phyloP scores from a whole-genome alignment of 37 sponge, comb jelly and placozoan species.

The Petrosia ficiformis region DNA sequence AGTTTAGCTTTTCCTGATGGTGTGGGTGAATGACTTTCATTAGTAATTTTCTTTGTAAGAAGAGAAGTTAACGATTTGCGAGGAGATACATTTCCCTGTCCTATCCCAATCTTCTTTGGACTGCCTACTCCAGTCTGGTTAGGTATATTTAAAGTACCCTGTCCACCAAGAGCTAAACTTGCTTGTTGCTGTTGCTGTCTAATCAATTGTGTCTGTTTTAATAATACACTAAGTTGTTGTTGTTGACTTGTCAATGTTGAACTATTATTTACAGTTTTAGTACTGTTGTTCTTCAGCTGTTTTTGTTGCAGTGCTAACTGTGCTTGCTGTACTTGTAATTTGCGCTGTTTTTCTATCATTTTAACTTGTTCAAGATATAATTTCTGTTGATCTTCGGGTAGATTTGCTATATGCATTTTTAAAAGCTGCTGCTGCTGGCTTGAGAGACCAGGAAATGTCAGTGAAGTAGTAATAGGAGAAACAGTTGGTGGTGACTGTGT shows the following conservation, averaged over 20 bases:
- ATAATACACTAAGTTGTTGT: not conserved
- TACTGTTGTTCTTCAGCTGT: too few relatives aligned
- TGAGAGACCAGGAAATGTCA: not conserved
- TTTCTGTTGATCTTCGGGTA: conserved; percentile 46
- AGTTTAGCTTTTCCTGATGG: not conserved
- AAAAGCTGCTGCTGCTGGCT: conserved; percentile 15
- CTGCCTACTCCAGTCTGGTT: not conserved
- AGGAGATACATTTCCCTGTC: not conserved
- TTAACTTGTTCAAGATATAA: conserved; percentile 21
- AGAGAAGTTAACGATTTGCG: too few relatives aligned
- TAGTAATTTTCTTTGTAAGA: too few relatives aligned
- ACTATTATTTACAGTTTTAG: too few relatives aligned
- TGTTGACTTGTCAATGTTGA: not conserved
- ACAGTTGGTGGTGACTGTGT: too few relatives aligned
- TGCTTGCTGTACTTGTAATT: conserved; percentile 5
- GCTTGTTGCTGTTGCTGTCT: conserved; percentile 27
- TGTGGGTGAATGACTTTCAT: not conserved
- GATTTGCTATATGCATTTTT: not conserved
- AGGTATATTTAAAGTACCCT: not conserved
- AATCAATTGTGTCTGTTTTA: conserved; percentile 17
- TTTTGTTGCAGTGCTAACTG: not conserved
- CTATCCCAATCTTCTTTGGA: not conserved
- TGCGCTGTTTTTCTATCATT: conserved; percentile 21
- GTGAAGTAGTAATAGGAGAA: not conserved
- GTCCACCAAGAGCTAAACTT: not conserved